Percentiles rank a stretch among this genome's conserved stretches.
These are phyloP conservation scores for Heliocidaris tuberculata DNA, from an alignment of 35 echinoderm and acorn worm genomes.

Conservation along the genomic window DNA sequence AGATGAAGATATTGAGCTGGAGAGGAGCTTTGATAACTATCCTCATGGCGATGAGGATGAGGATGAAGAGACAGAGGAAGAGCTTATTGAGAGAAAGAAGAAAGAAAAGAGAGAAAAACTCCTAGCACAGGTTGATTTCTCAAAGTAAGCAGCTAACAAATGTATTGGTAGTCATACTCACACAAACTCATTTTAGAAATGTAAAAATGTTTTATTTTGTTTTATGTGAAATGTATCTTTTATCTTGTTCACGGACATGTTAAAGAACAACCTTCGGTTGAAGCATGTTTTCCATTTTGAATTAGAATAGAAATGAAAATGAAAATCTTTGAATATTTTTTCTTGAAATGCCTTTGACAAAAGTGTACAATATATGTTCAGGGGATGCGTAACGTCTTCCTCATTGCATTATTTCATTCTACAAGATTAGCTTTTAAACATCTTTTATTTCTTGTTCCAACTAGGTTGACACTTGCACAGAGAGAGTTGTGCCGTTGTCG, in stretches of 20 bases:
- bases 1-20: conserved; percentile 48
- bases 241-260: no score
- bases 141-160: conserved; percentile 49
- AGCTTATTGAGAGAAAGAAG: conserved; percentile 47
- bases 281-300: no score
- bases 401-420: no score
- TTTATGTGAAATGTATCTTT: no score
- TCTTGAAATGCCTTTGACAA: no score
- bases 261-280: no score
- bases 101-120: conserved; percentile 62
- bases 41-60: conserved; percentile 39
- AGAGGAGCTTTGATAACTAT: conserved; percentile 13
- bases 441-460: neutral
- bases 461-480: conserved; percentile 87
- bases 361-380: no score
- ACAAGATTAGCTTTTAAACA: neutral
- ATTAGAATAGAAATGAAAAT: no score
- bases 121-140: conserved; percentile 69
- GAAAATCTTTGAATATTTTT: no score
- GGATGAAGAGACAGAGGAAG: conserved; percentile 40
- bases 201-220: no score
- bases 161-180: neutral
- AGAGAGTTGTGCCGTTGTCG: conserved; percentile 87
- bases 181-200: neutral
- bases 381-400: no score